Evolutionary conservation across 1,140 invertebrate species (phyloP).

Genomic region (Ceratosolen solmsi): DNA sequence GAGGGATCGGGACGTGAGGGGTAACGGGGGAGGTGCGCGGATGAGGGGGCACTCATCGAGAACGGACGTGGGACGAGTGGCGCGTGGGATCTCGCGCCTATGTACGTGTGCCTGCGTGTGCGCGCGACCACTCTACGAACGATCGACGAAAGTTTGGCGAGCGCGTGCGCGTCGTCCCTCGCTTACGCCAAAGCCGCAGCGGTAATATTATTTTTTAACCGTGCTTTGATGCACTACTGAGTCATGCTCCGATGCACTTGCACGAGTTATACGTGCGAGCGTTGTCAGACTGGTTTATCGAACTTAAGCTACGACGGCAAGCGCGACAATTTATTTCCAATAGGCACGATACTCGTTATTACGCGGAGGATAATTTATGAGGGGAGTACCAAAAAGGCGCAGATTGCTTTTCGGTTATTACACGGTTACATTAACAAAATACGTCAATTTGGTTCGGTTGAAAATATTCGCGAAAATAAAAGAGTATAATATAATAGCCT

Average conservation of each 20-base stretch:
- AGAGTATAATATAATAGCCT: not conserved
- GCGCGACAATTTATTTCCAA: not conserved
- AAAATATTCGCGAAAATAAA: not conserved
- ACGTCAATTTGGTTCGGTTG: not conserved
- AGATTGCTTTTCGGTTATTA: not conserved
- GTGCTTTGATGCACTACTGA: not conserved
- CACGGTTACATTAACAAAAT: not conserved
- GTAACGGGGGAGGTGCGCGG: too few relatives aligned
- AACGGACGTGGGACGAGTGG: slow-evolving; percentile 64
- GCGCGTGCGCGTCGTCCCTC: not conserved
- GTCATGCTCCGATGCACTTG: not conserved
- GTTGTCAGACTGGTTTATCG: not conserved
- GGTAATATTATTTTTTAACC: not conserved
- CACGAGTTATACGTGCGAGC: not conserved
- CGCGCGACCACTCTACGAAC: not conserved
- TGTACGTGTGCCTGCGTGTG: not conserved
- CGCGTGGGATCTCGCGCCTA: slow-evolving; percentile 64
- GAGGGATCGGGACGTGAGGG: too few relatives aligned
- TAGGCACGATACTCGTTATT: not conserved
- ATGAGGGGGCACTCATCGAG: slow-evolving; percentile 50
- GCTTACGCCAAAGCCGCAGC: not conserved
- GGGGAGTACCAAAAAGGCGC: not conserved
- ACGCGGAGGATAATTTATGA: not conserved
- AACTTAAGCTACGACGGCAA: not conserved
- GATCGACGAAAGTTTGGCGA: slow-evolving; percentile 50